Evolutionary conservation across 2,113 vertebrate genomes (phyloP), one percentile per base, ranked within the genome.

Genomic region (Chinchilla lanigera): DNA sequence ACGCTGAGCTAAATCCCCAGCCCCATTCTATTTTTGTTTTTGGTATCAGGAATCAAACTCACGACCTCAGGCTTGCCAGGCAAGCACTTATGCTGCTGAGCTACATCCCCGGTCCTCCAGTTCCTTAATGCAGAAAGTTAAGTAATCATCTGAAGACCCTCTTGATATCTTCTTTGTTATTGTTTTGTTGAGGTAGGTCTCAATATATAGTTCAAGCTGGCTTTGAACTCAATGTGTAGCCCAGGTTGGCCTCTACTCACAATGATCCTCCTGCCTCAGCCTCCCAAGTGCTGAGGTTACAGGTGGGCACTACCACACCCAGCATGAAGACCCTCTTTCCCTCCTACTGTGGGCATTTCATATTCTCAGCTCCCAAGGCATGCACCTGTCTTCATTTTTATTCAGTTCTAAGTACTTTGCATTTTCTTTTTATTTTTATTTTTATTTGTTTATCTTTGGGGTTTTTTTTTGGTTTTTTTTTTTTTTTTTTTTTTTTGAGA

Each of bases 331-430:
- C 14, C 3, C 65, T 86, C 78, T 65, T 87, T 75, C 47, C 24
- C 71, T 67, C 52, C 82, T n/a, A 26, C 17, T 47, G 44, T 4
- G 81, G 80, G 14, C 35, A 89, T 56, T 54, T 47, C 83, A 61
- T 69, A 6, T 14, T 85, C 60, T 11, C 71, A 44, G 63, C 35
- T 56, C 54, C 61, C 24, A 35, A 61, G 56, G 0, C 10, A 60
- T 84, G 28, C 38, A 87, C 1, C 47, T 0, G 50, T 86, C 60
- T 92, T 94, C 56, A 75, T 81, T 95, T 93, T 93, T 63, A 93
- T 52, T 90, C 41, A 67, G 20, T 50, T 9, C 24, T 3, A 75
- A 86, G 54, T 75, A 58, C 56, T 50, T 50, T 50, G n/a, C n/a
- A n/a, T 9, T 50, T 50, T 50, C 9, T 50, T 9, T 50, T 50